Percentiles rank a stretch among this genome's conserved stretches.
phyloP scores from a whole-genome alignment of 2,797 vertebrate genomes.

The Sternotherus odoratus region DNA sequence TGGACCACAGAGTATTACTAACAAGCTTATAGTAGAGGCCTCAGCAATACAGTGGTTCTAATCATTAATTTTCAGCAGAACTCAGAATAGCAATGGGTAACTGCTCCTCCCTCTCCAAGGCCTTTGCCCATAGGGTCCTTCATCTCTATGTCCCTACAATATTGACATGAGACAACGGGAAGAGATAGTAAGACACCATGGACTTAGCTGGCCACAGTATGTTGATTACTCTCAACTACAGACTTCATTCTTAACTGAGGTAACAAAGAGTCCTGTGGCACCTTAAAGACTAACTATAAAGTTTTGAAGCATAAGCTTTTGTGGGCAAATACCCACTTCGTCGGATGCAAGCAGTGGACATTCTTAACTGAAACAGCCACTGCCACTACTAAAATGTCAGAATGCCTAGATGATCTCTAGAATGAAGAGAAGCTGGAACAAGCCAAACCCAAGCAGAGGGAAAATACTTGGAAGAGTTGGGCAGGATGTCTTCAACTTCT shows the following conservation, averaged over 20 bases:
- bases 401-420: background rate
- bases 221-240: rapidly evolving
- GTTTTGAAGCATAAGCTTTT: too few relatives aligned
- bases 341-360: too few relatives aligned
- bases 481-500: constrained; percentile 20
- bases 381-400: background rate
- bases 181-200: background rate
- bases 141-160: background rate
- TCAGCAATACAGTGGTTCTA: rapidly evolving
- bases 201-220: background rate
- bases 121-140: rapidly evolving
- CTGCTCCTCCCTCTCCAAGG: background rate
- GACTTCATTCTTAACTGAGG: rapidly evolving
- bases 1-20: rapidly evolving
- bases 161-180: background rate
- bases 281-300: too few relatives aligned
- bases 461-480: background rate
- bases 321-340: too few relatives aligned
- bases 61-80: rapidly evolving
- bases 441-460: rapidly evolving
- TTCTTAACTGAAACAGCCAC: rapidly evolving
- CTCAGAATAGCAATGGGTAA: rapidly evolving
- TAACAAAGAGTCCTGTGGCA: too few relatives aligned
- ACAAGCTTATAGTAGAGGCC: rapidly evolving
- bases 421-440: background rate